A percentile compares a stretch with the other conserved stretches of the same genome.
Conservation (phyloP, 2,797 vertebrate species). For the Botia kubotai region DNA sequence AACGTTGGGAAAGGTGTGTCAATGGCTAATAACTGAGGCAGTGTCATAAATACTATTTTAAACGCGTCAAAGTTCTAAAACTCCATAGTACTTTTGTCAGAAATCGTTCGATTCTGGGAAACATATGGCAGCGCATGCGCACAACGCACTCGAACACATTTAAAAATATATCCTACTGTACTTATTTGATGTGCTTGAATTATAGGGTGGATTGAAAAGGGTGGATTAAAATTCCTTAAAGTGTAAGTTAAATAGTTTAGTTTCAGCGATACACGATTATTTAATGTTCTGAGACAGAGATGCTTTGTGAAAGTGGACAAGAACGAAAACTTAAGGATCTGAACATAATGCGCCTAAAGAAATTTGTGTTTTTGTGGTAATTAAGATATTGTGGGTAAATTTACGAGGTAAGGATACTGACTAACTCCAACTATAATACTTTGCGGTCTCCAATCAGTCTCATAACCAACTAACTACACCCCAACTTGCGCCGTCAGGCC, state of each 20-base stretch:
- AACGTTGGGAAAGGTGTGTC: neutral
- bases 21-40: neutral
- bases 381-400: constrained; percentile 33
- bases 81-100: neutral
- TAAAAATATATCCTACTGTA: neutral
- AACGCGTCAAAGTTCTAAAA: neutral
- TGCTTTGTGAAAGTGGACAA: neutral
- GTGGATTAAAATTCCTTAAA: neutral
- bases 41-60: neutral
- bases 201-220: no score
- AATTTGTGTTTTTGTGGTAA: constrained; percentile 37
- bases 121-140: constrained; percentile 54
- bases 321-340: neutral
- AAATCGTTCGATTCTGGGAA: neutral
- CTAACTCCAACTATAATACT: neutral
- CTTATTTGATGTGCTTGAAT: constrained; percentile 9
- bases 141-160: constrained; percentile 25
- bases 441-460: neutral
- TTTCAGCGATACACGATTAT: constrained; percentile 18
- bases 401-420: constrained; percentile 1
- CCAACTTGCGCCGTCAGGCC: constrained; percentile 7
- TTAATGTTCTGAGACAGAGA: neutral
- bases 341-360: neutral
- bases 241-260: neutral
- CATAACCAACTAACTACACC: constrained; percentile 1